Evolutionary conservation across 2,797 vertebrate species (phyloP).

Genomic region (Pseudochirops cupreus): DNA sequence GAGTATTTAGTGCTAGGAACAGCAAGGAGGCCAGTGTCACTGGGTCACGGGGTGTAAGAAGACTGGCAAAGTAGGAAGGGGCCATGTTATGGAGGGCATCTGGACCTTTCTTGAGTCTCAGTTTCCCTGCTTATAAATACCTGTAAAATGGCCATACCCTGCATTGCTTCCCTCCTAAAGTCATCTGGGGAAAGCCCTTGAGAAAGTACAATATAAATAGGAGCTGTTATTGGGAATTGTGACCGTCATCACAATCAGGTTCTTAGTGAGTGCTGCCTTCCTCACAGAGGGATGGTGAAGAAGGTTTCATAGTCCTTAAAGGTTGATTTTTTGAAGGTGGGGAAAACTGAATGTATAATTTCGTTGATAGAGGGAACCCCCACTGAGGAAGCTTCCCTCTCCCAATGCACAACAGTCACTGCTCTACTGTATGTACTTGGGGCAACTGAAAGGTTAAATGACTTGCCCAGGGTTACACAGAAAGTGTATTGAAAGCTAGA

Average conservation of each 20-base stretch:
- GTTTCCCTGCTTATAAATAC: background rate
- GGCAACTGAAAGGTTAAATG: background rate
- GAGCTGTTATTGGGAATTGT: background rate
- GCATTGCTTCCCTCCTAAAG: background rate
- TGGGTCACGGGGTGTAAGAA: background rate
- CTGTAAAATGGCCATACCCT: background rate
- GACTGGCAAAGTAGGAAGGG: background rate
- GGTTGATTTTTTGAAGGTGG: background rate
- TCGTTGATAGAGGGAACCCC: background rate
- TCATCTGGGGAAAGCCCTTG: background rate
- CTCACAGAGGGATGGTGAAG: background rate
- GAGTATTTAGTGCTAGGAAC: background rate
- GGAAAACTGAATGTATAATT: background rate
- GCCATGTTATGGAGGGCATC: background rate
- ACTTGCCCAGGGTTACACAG: background rate
- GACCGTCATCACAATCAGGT: background rate
- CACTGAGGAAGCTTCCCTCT: background rate
- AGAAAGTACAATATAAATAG: background rate
- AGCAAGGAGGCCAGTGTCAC: background rate
- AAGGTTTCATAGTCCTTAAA: background rate
- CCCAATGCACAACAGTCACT: background rate
- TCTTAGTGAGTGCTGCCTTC: background rate
- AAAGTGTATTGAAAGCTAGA: background rate
- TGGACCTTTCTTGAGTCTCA: background rate
- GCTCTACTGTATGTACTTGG: background rate